Evolutionary conservation across 2,888 invertebrate genomes (phyloP), one percentile per base, ranked within the genome.

Genomic region (Catocala fraxini): DNA sequence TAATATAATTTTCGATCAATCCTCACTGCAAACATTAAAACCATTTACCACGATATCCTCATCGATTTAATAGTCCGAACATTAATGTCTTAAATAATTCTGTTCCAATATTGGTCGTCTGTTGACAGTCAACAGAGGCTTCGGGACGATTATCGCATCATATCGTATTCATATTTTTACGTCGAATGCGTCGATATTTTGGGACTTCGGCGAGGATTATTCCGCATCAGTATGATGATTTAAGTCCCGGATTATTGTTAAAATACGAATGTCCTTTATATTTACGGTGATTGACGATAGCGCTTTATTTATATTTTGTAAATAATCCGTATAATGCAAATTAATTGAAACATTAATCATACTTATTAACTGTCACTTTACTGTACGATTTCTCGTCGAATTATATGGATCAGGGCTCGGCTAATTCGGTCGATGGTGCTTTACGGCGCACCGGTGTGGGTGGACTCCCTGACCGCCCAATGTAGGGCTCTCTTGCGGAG

Each of bases 41-140:
- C 13, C 39, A 39, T n/a, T 35, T 51, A 11, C 25, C 25, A 25
- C 39, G 11, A 51, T 25, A 35, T 25, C 25, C 12, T 9, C 35
- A 49, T 6, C 34, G 6, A 35, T 51, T 13, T 13, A 51, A 51
- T 39, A n/a, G 35, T 5, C 12, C 9, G 0, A 11, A 13, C 51
- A 13, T 42, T 42, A 11, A 57, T 53, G 45, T 65, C 52, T 75
- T 66, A 6, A 71, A 68, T 71, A 75, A 68, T 75, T 73, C 55
- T 9, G 48, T 61, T 34, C 61, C 62, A 62, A 67, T 58, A 56
- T 47, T 15, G 35, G 15, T 10, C 4, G 51, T n/a, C 39, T 46
- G 59, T 51, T 46, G 74, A 52, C 56, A 58, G 52, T 15, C 25
- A 53, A 65, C 58, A 25, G 35, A 33, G 57, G 49, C 25, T 41